A percentile compares a stretch with the other conserved stretches of the same genome.
These are phyloP conservation scores for Protaetia brevitarsis DNA, from an alignment of 1,140 invertebrate genomes.

Conservation along the genomic window DNA sequence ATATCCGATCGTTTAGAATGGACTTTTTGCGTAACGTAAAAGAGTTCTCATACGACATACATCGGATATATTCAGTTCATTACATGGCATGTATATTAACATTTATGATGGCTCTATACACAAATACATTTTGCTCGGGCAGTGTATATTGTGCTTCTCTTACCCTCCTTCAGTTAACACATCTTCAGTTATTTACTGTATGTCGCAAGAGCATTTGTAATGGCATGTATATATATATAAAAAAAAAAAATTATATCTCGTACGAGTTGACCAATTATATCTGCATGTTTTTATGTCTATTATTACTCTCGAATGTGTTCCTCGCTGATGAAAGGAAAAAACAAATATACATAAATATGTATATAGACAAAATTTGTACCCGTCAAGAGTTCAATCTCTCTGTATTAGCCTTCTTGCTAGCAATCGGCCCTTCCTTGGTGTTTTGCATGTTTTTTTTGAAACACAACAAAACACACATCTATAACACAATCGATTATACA, in stretches of 20 bases:
- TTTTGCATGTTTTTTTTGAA: neutral
- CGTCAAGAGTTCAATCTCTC: too few relatives aligned
- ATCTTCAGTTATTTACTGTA: conserved; percentile 34
- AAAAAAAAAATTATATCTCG: neutral
- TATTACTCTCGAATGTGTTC: conserved; percentile 4
- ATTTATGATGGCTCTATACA: conserved; percentile 43
- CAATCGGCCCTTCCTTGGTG: too few relatives aligned
- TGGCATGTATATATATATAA: conserved; percentile 41
- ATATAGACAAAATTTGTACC: too few relatives aligned
- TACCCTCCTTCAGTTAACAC: too few relatives aligned
- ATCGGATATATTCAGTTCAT: too few relatives aligned
- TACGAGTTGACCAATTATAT: conserved; percentile 42
- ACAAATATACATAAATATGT: too few relatives aligned
- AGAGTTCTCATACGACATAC: too few relatives aligned
- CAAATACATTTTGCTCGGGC: conserved; percentile 45
- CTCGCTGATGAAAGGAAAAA: neutral
- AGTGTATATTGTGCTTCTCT: conserved; percentile 37
- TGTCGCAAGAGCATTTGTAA: conserved; percentile 35
- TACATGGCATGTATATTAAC: conserved; percentile 44
- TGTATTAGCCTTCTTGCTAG: too few relatives aligned
- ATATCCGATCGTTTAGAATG: too few relatives aligned
- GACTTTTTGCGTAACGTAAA: too few relatives aligned
- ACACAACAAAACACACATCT: neutral
- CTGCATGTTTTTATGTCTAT: conserved; percentile 26
- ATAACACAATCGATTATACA: neutral